Conservation (phyloP, 92 coral and sea anemone species). For the Epizoanthus fatuus region DNA sequence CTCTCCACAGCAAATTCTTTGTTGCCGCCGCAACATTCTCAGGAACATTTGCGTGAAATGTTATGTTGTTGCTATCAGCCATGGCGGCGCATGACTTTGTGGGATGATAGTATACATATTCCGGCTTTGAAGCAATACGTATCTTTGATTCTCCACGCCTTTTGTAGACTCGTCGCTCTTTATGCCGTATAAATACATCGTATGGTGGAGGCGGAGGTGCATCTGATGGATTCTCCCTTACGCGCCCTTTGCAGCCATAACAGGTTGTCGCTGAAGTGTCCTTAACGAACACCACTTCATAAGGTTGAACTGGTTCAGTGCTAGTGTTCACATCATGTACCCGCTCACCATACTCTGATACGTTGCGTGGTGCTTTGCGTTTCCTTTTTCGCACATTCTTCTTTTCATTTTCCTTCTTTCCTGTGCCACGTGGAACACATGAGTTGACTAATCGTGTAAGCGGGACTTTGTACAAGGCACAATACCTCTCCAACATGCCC, state of each 20-base stretch:
- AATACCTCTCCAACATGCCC: constrained; percentile 29
- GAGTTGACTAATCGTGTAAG: constrained; percentile 23
- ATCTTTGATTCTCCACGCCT: constrained; percentile 41
- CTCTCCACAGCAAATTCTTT: too few species aligned
- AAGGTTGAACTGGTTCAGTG: background rate
- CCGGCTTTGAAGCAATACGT: constrained; percentile 23
- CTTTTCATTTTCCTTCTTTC: constrained; percentile 52
- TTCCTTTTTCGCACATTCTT: constrained; percentile 21
- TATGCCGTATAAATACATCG: constrained; percentile 38
- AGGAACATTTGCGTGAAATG: too few species aligned
- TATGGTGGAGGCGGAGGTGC: constrained; percentile 32
- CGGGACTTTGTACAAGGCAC: constrained; percentile 52
- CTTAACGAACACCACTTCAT: constrained; percentile 33
- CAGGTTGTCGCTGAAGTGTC: constrained; percentile 44
- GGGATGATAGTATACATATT: constrained; percentile 70
- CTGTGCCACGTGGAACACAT: constrained; percentile 32
- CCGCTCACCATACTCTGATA: constrained; percentile 40
- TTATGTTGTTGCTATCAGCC: too few species aligned
- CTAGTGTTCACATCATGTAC: background rate
- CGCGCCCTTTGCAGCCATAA: constrained; percentile 49
- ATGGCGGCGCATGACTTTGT: background rate
- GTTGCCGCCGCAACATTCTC: too few species aligned
- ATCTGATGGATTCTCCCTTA: constrained; percentile 24
- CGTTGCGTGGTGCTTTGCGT: constrained; percentile 34
- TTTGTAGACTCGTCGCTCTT: constrained; percentile 29